Conservation (phyloP, 35 echinoderm and acorn worm genomes). For the Chiridota heheva region DNA sequence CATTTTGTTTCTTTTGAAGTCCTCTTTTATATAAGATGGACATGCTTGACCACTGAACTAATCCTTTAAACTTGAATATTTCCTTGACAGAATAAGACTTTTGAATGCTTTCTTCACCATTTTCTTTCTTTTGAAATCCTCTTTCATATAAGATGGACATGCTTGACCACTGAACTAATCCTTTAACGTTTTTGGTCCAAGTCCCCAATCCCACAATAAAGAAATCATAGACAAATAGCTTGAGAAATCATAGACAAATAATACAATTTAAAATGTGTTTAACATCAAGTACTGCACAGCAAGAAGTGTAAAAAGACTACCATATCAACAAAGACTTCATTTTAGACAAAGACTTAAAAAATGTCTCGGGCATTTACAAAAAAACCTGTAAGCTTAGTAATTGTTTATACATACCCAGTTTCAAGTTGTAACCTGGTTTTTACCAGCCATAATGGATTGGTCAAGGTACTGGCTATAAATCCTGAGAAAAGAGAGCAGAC, state of each 20-base stretch:
- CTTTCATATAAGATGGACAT: too few species aligned
- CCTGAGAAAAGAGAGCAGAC: constrained; percentile 48
- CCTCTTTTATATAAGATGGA: too few species aligned
- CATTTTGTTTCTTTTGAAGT: too few species aligned
- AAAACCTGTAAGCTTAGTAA: not conserved
- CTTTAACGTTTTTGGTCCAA: too few species aligned
- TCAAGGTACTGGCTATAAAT: constrained; percentile 84
- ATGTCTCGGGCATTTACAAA: not conserved
- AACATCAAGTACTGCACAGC: not conserved
- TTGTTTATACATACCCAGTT: constrained; percentile 64
- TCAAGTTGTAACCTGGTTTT: constrained; percentile 96
- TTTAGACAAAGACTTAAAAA: not conserved
- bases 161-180: too few species aligned
- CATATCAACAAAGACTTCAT: not conserved
- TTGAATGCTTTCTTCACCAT: too few species aligned
- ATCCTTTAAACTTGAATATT: too few species aligned
- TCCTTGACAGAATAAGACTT: too few species aligned
- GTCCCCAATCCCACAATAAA: too few species aligned
- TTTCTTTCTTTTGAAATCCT: too few species aligned
- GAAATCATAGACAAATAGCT: not conserved
- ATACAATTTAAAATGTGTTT: not conserved
- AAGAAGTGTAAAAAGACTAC: not conserved
- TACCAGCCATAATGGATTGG: constrained; percentile 98
- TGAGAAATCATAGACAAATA: not conserved
- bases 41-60: too few species aligned